These are phyloP conservation scores for Halictus rubicundus DNA, from an alignment of 1,140 invertebrate species.

Conservation along the genomic window DNA sequence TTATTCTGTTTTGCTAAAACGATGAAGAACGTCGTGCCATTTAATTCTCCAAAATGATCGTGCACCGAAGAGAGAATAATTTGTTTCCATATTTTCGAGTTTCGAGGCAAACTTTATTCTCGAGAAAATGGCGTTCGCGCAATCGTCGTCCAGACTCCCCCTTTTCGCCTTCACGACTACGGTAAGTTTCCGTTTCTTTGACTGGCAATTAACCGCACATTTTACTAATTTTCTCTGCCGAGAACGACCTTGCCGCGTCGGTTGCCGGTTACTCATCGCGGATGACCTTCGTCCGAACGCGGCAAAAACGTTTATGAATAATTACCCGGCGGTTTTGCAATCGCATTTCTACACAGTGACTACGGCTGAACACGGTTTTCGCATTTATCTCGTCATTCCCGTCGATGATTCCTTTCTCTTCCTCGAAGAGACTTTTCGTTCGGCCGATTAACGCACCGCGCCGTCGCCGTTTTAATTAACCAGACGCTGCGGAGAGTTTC, in stretches of 20 bases:
- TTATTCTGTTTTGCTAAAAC: too few species aligned
- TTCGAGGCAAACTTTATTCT: too few species aligned
- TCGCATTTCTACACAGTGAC: conserved; percentile 19
- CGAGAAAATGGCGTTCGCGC: neutral
- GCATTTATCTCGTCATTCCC: neutral
- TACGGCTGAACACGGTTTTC: neutral
- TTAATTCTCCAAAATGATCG: too few species aligned
- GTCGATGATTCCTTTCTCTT: neutral
- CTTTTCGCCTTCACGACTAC: neutral
- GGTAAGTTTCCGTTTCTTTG: conserved; percentile 29
- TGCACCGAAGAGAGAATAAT: too few species aligned
- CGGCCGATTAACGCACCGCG: neutral
- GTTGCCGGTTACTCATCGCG: conserved; percentile 3
- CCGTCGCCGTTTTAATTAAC: neutral
- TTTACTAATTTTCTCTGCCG: conserved; percentile 20
- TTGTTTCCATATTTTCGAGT: too few species aligned
- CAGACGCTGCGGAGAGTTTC: neutral
- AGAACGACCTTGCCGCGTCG: neutral
- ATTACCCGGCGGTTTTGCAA: conserved; percentile 18
- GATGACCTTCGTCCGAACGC: conserved; percentile 8
- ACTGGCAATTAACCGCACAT: conserved; percentile 22
- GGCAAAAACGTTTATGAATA: conserved; percentile 30
- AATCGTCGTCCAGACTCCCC: conserved; percentile 5
- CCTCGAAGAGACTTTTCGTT: neutral
- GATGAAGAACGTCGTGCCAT: too few species aligned